These are phyloP conservation scores for Poeciliopsis gracilis DNA, from an alignment of 2,797 vertebrate genomes.

Conservation along the genomic window DNA sequence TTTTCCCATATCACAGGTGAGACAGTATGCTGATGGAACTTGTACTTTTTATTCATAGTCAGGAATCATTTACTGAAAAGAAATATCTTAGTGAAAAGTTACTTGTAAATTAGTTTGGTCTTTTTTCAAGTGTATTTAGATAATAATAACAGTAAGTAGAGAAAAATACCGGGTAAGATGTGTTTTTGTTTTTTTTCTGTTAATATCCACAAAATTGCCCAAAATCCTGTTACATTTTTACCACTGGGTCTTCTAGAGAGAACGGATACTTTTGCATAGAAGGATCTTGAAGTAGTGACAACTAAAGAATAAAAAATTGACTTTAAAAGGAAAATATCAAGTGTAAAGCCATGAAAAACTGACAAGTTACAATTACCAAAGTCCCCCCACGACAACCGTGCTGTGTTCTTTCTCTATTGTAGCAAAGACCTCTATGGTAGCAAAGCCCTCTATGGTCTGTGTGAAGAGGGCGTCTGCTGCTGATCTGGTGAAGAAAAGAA, in stretches of 20 bases:
- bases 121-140: no score
- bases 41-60: no score
- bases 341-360: constrained; percentile 76
- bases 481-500: constrained; percentile 60
- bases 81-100: no score
- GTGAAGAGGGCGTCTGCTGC: constrained; percentile 40
- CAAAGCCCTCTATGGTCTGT: constrained; percentile 68
- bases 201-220: background rate
- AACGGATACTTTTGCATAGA: background rate
- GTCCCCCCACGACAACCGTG: constrained; percentile 58
- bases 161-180: no score
- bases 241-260: background rate
- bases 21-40: no score
- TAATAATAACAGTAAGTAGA: no score
- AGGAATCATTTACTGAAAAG: no score
- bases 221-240: background rate
- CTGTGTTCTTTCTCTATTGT: constrained; percentile 74
- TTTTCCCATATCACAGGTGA: no score
- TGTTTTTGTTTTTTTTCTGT: background rate
- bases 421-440: constrained; percentile 63
- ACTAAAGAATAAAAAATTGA: constrained; percentile 78
- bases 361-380: constrained; percentile 79
- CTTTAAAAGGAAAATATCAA: constrained; percentile 75
- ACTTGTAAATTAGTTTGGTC: no score
- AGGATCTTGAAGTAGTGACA: background rate